Base-by-base conservation (phyloP, 2,888 invertebrate genomes). In the Notodromas monacha region DNA sequence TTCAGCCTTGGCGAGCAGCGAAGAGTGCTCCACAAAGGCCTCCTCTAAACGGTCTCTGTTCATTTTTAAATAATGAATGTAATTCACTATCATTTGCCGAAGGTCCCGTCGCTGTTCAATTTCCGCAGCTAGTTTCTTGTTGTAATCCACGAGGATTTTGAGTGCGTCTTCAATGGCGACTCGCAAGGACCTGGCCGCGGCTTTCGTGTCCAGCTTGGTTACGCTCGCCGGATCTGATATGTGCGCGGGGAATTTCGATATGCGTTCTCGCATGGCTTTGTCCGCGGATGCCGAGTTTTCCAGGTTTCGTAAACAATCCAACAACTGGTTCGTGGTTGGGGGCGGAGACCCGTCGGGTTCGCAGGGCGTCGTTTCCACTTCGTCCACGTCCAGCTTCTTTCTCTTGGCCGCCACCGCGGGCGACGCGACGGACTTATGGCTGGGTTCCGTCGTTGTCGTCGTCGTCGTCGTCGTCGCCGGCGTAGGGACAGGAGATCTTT, bases 211-310 rank as follows among this genome's bases (percentile, higher is more conserved):
- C 40, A 86, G 56, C 56, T 79, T 79, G 38, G 67, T 60, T 34
- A 89, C 60, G 43, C 72, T 61, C 39, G 67, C 63, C 3, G 77
- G 63, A 59, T 89, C 84, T 0, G 84, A 84, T 3, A 89, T 79
- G 55, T 84, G 81, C 30, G 73, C 70, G 1, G 89, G 89, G 31
- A 89, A 56, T 34, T 73, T 76, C 0, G 86, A 81, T 39, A 89
- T 89, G 45, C 70, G 65, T 48, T 86, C 79, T 38, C 89, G 55
- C 2, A 84, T 74, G 2, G 64, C 63, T 36, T 81, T 86, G 56
- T 89, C 89, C 41, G 79, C 74, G 0, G 86, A 86, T 2, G 89
- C 84, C 34, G 81, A 76, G 43, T 76, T 77, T 49, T 89, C 89
- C 41, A 89, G 55, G 40, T 76, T 76, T 49, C 69, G 56, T 33